phyloP scores from a whole-genome alignment of 1,140 invertebrate genomes.

The Heliconius hewitsoni region DNA sequence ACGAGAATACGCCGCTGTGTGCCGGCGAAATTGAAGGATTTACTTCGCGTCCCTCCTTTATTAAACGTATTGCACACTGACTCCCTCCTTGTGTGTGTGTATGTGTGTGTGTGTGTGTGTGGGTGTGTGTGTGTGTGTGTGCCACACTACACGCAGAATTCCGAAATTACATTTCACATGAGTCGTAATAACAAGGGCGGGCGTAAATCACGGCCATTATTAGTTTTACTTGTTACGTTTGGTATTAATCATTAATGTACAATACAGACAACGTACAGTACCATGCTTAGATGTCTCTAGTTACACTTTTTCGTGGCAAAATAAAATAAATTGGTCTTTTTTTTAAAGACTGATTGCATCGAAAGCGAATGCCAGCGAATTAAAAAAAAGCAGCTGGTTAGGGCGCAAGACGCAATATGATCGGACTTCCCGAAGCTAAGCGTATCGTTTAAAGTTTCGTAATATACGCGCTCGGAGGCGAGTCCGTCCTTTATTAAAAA shows the following conservation, averaged over 20 bases:
- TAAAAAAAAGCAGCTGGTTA: slow-evolving; percentile 25
- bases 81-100: slow-evolving; percentile 57
- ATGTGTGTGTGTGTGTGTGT: slow-evolving; percentile 27
- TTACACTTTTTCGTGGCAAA: too few relatives aligned
- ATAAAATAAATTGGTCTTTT: too few relatives aligned
- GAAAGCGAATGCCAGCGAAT: neutral
- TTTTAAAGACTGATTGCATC: too few relatives aligned
- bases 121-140: slow-evolving; percentile 52
- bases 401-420: slow-evolving; percentile 59
- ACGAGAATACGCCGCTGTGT: slow-evolving; percentile 80
- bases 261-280: slow-evolving; percentile 8
- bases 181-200: slow-evolving; percentile 80
- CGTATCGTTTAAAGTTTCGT: slow-evolving; percentile 80
- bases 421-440: slow-evolving; percentile 76
- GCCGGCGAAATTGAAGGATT: slow-evolving; percentile 79
- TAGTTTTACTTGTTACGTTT: slow-evolving; percentile 75
- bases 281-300: too few relatives aligned
- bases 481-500: slow-evolving; percentile 81
- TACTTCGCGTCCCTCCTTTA: slow-evolving; percentile 80
- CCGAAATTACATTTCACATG: slow-evolving; percentile 81
- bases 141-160: slow-evolving; percentile 68
- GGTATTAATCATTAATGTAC: slow-evolving; percentile 75
- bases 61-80: slow-evolving; percentile 78
- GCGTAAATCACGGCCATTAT: slow-evolving; percentile 79
- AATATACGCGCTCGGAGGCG: slow-evolving; percentile 73